A percentile compares a stretch with the other conserved stretches of the same genome.
Evolutionary conservation across 2,797 vertebrate genomes (phyloP).

Genomic region (Paguma larvata): DNA sequence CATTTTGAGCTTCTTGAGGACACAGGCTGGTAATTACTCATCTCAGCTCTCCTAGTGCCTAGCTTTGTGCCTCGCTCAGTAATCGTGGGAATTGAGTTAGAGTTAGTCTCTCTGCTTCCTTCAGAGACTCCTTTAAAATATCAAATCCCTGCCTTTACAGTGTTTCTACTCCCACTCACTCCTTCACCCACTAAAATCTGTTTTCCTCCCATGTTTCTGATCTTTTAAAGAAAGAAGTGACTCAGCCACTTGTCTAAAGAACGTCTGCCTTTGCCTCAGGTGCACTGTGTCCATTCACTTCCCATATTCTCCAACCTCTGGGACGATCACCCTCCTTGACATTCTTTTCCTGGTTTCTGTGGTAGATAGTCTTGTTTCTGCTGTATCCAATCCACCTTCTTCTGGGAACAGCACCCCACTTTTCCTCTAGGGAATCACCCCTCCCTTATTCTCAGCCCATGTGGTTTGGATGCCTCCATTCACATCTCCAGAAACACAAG

Average conservation of each 20-base stretch:
- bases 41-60: not conserved
- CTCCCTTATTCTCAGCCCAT: not conserved
- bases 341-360: not conserved
- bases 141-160: not conserved
- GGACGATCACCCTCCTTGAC: not conserved
- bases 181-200: not conserved
- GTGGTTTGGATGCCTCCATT: not conserved
- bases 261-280: not conserved
- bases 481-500: not conserved
- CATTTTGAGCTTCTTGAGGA: not conserved
- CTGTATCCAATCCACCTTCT: not conserved
- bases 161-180: not conserved
- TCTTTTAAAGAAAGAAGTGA: slow-evolving; percentile 59
- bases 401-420: not conserved
- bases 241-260: not conserved
- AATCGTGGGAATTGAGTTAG: not conserved
- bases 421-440: not conserved
- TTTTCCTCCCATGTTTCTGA: slow-evolving; percentile 30
- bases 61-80: not conserved
- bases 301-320: not conserved
- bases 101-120: not conserved
- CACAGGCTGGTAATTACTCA: not conserved
- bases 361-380: not conserved
- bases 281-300: not conserved
- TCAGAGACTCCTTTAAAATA: slow-evolving; percentile 4